Evolutionary conservation across 1,140 invertebrate species (phyloP).

Genomic region (Drosophila punjabiensis): DNA sequence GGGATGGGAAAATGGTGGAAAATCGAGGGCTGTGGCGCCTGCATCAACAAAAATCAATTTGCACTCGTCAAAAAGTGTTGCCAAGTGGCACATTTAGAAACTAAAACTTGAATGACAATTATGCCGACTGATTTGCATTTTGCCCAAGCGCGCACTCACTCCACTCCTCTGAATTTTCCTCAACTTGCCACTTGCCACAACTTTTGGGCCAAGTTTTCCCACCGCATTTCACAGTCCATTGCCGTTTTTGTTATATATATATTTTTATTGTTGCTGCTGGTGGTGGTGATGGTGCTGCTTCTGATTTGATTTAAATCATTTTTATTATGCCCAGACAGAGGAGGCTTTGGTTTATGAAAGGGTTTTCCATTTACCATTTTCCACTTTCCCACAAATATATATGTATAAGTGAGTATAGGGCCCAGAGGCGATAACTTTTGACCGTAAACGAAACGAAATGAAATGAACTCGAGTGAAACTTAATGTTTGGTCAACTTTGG

Average conservation of each 20-base stretch:
- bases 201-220: conserved; percentile 35
- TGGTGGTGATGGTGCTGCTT: background rate
- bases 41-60: conserved; percentile 71
- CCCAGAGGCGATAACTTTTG: conserved; percentile 6
- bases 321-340: conserved; percentile 21
- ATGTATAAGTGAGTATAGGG: background rate
- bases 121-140: conserved; percentile 58
- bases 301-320: conserved; percentile 47
- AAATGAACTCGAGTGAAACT: conserved; percentile 37
- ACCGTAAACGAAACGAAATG: conserved; percentile 26
- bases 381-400: background rate
- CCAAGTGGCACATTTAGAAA: conserved; percentile 67
- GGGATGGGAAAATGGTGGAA: conserved; percentile 5
- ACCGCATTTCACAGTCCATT: conserved; percentile 64
- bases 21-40: background rate
- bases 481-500: conserved; percentile 44
- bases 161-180: background rate
- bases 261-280: conserved; percentile 27
- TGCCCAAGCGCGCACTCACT: background rate
- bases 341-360: conserved; percentile 11
- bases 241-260: conserved; percentile 34
- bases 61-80: conserved; percentile 65
- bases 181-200: background rate
- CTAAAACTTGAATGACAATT: conserved; percentile 74
- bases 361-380: conserved; percentile 12